Evolutionary conservation across 2,113 vertebrate genomes (phyloP).

Genomic region (Lipotes vexillifer): DNA sequence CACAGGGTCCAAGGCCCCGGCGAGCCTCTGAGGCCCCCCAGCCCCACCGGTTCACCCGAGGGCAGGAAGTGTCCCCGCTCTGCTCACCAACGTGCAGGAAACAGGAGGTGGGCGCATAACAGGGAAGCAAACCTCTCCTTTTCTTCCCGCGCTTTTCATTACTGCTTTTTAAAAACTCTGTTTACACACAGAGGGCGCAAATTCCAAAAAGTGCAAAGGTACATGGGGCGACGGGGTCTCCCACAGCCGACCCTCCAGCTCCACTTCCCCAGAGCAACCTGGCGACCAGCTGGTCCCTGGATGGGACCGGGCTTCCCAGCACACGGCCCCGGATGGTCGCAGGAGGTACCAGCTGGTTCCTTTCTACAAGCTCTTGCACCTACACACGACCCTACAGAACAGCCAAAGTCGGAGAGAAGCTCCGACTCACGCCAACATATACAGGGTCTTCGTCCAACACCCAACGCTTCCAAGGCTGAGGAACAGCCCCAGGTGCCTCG

Average conservation of each 20-base stretch:
- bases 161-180: background rate
- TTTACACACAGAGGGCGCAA: background rate
- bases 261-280: background rate
- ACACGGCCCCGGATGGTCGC: background rate
- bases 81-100: background rate
- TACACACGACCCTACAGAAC: constrained; percentile 47
- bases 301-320: background rate
- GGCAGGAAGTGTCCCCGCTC: background rate
- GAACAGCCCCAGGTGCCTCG: background rate
- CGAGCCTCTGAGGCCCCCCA: background rate
- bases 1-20: background rate
- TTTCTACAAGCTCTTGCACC: constrained; percentile 57
- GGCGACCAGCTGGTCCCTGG: fast-evolving
- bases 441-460: too few species aligned
- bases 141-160: background rate
- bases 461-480: background rate
- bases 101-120: fast-evolving
- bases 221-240: background rate
- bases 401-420: constrained; percentile 51
- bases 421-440: background rate
- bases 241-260: fast-evolving
- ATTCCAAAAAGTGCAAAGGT: background rate
- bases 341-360: constrained; percentile 71
- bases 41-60: background rate
- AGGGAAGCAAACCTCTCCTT: too few species aligned